Base-by-base conservation (phyloP, 2,113 vertebrate species). In the Apodemus sylvaticus region DNA sequence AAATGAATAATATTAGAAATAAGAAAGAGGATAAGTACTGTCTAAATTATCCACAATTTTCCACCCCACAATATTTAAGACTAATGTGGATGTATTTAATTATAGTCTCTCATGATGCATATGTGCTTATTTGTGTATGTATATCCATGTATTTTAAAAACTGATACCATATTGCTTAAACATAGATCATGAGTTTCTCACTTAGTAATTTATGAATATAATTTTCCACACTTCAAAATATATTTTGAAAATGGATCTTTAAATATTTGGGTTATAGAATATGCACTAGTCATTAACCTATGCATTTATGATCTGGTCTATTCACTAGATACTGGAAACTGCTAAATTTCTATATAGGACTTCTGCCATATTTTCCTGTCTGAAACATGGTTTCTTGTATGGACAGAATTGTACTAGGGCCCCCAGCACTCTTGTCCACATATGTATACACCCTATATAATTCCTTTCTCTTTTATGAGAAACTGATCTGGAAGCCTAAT, bases 221-320 rank as follows among this genome's bases (percentile, higher is more conserved):
- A 29, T 70, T 94, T 89, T 94, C 64, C 51, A 42, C 53, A 66
- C 85, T 86, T 89, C 36, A 81, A 95, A 89, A 89, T 48, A 83
- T 7, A 6, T 36, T 66, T 86, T 36, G 10, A 78, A 87, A 87
- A 77, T 3, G 24, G 5, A 29, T 79, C n/a, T 45, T 66, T 70
- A 29, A 42, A 53, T n/a, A 68, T 7, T 68, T 68, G 26, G 12
- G 55, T 58, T 74, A 82, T 42, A 83, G 10, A 74, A 4, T 45
- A 74, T n/a, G 0, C 16, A 66, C 0, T 4, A 11, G 42, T 9
- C 12, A 42, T 71, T 95, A 79, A 76, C 51, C 12, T 20, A 81
- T 22, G 31, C 42, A 90, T 64, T 24, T 17, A 45, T 55, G 24
- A 2, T 74, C 17, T 76, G 9, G 6, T 77, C 51, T 86, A 24